Evolutionary conservation across 35 echinoderm and acorn worm genomes (phyloP), one percentile per base, ranked within the genome.

Genomic region (Diadema setosum): DNA sequence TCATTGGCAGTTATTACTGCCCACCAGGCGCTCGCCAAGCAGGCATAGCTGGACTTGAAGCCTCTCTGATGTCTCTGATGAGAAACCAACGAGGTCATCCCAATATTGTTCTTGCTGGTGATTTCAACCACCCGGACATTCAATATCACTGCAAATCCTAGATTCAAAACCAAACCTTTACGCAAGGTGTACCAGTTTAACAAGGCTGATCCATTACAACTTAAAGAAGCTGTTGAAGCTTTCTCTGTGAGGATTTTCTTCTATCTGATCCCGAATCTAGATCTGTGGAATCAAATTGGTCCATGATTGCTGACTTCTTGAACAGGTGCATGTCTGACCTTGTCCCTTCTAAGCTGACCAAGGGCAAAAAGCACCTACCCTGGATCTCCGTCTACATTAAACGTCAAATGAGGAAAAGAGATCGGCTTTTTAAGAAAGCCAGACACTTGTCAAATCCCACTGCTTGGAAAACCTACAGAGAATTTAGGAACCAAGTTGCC

Each of bases 321-420:
- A 25, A 29, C 12, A 67, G 24, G 31, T 67, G 61, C 61, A 18
- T 67, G 36, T 27, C 39, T 11, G 56, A 42, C 12, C 40, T 61
- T 83, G 42, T 83, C 17, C 86, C 85, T 41, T 90, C 87, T 3
- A 91, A 85, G 42, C 31, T 91, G 81, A 52, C 39, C 5, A 91
- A 57, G 9, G 32, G 16, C 35, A 85, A 85, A 46, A 18, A 40
- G 39, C 45, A 91, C 42, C 34, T 91, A 14, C 81, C 89, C 9
- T 84, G 39, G 81, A 75, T 84, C 39, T 45, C 45, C 23, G 9
- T 12, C 3, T 17, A 83, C 32, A 44, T 91, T 35, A 91, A 91
- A 75, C 29, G 89, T 14, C n/a, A 85, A 34, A 91, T 91, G 82
- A 67, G 89, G 52, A 91, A 91, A 52, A 43, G 89, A 32, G 81